phyloP scores from a whole-genome alignment of 1,140 invertebrate genomes.

The Samia ricini region DNA sequence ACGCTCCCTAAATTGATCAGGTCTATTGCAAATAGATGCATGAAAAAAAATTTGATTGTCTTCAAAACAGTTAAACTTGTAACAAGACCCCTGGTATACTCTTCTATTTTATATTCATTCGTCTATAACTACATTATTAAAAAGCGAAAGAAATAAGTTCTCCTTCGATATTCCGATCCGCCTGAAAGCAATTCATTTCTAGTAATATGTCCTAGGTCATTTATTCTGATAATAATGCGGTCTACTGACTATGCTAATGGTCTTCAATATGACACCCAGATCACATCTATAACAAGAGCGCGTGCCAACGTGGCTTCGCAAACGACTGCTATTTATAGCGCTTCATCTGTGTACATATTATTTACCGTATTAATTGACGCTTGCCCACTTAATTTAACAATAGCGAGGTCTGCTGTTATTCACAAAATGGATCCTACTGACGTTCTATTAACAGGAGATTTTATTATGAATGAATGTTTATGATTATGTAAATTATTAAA shows the following conservation, averaged over 20 bases:
- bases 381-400: conserved; percentile 2
- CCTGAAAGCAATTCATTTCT: no score
- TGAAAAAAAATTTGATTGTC: no score
- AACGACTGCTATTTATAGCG: conserved; percentile 17
- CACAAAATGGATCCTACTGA: background rate
- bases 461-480: background rate
- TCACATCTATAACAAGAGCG: conserved; percentile 7
- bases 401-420: background rate
- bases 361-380: conserved; percentile 16
- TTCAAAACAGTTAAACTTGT: no score
- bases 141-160: no score
- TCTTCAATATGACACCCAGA: conserved; percentile 5
- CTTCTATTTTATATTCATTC: no score
- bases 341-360: conserved; percentile 4
- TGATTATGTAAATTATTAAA: background rate
- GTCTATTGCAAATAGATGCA: no score
- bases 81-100: no score
- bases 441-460: background rate
- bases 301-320: conserved; percentile 8
- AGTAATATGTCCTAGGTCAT: background rate
- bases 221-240: background rate
- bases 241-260: background rate
- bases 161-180: no score
- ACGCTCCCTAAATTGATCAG: no score
- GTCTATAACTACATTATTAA: no score